phyloP scores from a whole-genome alignment of 2,113 vertebrate species.

The Nycticebus coucang region DNA sequence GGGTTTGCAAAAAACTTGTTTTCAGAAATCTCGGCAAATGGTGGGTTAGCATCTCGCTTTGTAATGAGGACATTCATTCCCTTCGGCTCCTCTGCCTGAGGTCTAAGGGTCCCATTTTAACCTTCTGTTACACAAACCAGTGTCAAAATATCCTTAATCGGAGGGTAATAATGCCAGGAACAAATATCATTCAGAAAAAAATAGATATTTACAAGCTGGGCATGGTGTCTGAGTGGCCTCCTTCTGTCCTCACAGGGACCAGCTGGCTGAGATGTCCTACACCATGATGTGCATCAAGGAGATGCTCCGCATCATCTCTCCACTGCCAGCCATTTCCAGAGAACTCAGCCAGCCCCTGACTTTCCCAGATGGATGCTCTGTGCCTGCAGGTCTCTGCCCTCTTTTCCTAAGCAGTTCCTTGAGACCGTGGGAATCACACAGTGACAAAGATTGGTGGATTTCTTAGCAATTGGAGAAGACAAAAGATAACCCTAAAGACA shows the following conservation, averaged over 20 bases:
- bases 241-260: constrained; percentile 87
- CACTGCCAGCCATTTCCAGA: constrained; percentile 86
- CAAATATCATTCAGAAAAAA: neutral
- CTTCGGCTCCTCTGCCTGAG: neutral
- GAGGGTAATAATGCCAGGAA: neutral
- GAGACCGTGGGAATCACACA: neutral
- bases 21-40: neutral
- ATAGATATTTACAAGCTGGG: neutral
- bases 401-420: constrained; percentile 39
- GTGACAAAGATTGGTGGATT: neutral
- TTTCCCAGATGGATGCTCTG: constrained; percentile 90
- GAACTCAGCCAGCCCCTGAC: constrained; percentile 88
- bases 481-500: neutral
- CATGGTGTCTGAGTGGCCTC: neutral
- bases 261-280: constrained; percentile 91
- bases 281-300: constrained; percentile 96
- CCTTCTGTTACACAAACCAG: neutral
- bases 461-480: neutral
- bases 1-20: neutral
- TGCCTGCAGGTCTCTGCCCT: constrained; percentile 89
- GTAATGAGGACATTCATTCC: neutral
- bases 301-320: constrained; percentile 90
- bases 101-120: constrained; percentile 3
- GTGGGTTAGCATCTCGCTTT: neutral
- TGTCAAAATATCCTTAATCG: constrained; percentile 5